Base-by-base conservation (phyloP, 2,888 invertebrate species). In the Ypsolopha scabrella region DNA sequence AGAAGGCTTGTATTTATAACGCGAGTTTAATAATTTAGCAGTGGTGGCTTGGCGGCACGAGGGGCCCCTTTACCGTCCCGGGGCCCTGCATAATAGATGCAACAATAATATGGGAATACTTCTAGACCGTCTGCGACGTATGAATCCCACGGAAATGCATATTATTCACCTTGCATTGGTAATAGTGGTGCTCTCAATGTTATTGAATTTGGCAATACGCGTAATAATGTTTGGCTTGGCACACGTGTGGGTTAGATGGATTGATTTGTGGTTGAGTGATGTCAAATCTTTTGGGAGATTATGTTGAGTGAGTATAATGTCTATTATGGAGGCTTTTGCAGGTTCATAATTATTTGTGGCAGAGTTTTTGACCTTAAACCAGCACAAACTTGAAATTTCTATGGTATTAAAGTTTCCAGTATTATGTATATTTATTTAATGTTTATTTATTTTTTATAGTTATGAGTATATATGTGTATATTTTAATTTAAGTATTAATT, bases 21-120 rank as follows among this genome's bases (percentile, higher is more conserved):
- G 75, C 65, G 68, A 75, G 76, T 82, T 86, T 86, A 85, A 86
- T 86, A 83, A 80, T 85, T 80, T 80, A 86, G 74, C 64, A 71
- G 74, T 63, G 52, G 58, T 64, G 68, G 69, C 64, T 66, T 50
- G 60, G 59, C 67, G 66, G 51, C 49, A 46, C 51, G 49, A 14
- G 34, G 54, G 52, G 72, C 72, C 78, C 79, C 77, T 75, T 24
- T 67, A 61, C 70, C 70, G 67, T 69, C 68, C 72, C 63, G 70
- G 56, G 63, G 62, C 24, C 57, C 68, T 83, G 80, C 85, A 85
- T 85, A 81, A 83, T 83, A 72, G 68, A 85, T 81, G 73, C 71
- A 75, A 77, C 77, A 78, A 82, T 80, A 83, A 81, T 80, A 79
- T 77, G 70, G 72, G 64, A 57, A 61, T 59, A 64, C 63, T 51